These are phyloP conservation scores for Clarias laeviceps DNA, from an alignment of 2,797 vertebrate genomes.

Conservation along the genomic window DNA sequence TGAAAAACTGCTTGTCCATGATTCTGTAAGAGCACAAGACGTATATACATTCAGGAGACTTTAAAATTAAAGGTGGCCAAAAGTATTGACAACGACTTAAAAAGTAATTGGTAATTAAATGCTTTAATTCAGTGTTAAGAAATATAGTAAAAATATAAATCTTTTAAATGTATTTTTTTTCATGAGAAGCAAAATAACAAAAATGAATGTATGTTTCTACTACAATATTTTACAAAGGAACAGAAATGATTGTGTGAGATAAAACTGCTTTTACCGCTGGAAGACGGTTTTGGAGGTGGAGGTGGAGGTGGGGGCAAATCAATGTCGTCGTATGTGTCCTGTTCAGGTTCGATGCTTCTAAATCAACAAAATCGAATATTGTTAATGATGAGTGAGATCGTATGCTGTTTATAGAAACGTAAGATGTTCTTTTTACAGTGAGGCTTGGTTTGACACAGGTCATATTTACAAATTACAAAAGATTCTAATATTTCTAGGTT, in stretches of 20 bases:
- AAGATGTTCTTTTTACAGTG: background rate
- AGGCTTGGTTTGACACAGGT: background rate
- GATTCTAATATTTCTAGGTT: background rate
- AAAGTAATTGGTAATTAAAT: background rate
- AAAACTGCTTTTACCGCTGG: conserved; percentile 41
- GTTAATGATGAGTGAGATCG: background rate
- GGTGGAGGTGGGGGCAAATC: conserved; percentile 54
- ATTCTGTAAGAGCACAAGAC: conserved; percentile 61
- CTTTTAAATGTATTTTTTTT: background rate
- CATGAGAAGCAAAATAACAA: background rate
- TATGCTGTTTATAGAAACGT: background rate
- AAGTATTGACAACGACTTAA: background rate
- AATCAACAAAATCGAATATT: conserved; percentile 2
- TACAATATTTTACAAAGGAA: background rate
- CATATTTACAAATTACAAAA: background rate
- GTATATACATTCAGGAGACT: background rate
- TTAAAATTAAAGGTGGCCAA: background rate
- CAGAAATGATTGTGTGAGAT: background rate
- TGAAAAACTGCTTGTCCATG: conserved; percentile 63
- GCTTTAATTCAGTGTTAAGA: background rate
- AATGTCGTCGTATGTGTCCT: conserved; percentile 62
- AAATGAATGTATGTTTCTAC: background rate
- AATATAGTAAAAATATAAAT: background rate
- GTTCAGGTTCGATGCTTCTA: conserved; percentile 41
- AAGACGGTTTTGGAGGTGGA: conserved; percentile 47